These are phyloP conservation scores for Macrosoma leucophasiata DNA, from an alignment of 2,888 invertebrate genomes.

Conservation along the genomic window DNA sequence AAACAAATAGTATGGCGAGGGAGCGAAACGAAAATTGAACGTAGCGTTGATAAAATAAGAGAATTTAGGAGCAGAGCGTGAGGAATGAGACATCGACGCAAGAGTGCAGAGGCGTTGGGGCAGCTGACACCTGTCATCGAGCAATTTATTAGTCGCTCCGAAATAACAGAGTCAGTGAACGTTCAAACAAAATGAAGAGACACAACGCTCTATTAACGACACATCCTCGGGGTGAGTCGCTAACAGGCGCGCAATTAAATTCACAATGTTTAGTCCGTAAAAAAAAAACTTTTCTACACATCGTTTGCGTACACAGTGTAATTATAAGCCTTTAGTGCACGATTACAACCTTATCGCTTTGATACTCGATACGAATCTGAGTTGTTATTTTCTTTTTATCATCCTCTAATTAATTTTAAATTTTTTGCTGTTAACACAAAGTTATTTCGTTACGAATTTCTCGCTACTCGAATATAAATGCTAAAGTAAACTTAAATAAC, in stretches of 20 bases:
- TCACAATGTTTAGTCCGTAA: conserved; percentile 33
- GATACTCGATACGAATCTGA: conserved; percentile 23
- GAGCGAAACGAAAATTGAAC: conserved; percentile 71
- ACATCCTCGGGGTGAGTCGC: conserved; percentile 53
- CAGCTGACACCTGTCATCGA: conserved; percentile 76
- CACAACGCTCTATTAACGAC: conserved; percentile 71
- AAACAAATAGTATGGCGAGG: conserved; percentile 61
- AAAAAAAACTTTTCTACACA: conserved; percentile 24
- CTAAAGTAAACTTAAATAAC: no score
- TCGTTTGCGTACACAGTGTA: conserved; percentile 23
- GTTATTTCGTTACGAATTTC: no score
- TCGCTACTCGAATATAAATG: no score
- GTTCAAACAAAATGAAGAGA: conserved; percentile 70
- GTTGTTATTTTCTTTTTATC: background rate
- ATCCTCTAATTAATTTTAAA: no score
- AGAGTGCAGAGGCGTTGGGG: conserved; percentile 75
- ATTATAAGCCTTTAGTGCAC: conserved; percentile 29
- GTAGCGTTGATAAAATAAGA: conserved; percentile 74
- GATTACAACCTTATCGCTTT: conserved; percentile 34
- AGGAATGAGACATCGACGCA: conserved; percentile 75
- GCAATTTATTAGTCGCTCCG: conserved; percentile 74
- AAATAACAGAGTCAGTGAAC: conserved; percentile 73
- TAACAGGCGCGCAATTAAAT: conserved; percentile 57
- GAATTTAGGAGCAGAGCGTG: conserved; percentile 71
- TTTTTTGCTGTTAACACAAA: no score